phyloP scores from a whole-genome alignment of 2,797 vertebrate species.

The Coracias cyanogaster region DNA sequence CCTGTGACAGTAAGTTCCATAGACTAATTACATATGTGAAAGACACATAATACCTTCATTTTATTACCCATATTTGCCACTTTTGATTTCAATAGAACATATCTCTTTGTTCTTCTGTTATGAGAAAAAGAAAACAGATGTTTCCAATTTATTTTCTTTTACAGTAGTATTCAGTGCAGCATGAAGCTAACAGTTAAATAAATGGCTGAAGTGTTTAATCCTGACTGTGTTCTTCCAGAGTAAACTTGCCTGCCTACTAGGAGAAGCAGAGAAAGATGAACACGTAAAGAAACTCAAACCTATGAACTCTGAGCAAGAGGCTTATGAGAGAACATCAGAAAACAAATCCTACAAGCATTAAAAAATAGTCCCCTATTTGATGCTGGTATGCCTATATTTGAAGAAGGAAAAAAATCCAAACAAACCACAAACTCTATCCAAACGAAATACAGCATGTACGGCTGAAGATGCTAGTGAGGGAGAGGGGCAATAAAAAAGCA shows the following conservation, averaged over 20 bases:
- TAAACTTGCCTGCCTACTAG: neutral
- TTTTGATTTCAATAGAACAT: slow-evolving; percentile 17
- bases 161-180: neutral
- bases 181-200: slow-evolving; percentile 21
- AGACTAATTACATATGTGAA: neutral
- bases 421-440: neutral
- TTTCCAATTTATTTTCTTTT: slow-evolving; percentile 32
- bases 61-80: slow-evolving; percentile 21
- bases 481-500: neutral
- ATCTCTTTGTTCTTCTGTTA: neutral
- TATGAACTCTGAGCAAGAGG: neutral
- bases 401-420: neutral
- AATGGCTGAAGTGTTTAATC: slow-evolving; percentile 21
- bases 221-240: neutral
- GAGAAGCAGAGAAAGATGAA: neutral
- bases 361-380: neutral
- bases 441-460: neutral
- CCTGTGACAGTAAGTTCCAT: neutral
- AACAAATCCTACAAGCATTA: neutral
- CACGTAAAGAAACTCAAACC: neutral
- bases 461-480: neutral
- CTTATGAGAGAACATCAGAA: neutral
- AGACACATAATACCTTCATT: neutral
- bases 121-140: slow-evolving; percentile 22
- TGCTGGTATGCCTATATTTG: neutral